Evolutionary conservation across 1,140 invertebrate genomes (phyloP).

Genomic region (Drosophila santomea): DNA sequence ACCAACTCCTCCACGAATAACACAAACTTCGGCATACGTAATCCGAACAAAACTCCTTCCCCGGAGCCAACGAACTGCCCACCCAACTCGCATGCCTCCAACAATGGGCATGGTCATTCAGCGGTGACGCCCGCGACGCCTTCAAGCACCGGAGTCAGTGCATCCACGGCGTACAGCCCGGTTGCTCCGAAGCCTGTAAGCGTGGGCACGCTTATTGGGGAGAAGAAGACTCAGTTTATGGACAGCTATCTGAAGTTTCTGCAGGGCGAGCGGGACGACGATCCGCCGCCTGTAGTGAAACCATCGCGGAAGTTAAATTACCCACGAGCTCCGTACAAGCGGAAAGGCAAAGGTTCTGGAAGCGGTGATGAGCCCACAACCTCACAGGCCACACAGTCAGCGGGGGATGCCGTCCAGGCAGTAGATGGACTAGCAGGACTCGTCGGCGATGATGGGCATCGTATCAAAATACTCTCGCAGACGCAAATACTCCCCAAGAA

Average conservation of each 20-base stretch:
- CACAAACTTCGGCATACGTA: constrained; percentile 80
- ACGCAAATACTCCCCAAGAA: constrained; percentile 84
- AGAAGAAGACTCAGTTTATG: constrained; percentile 91
- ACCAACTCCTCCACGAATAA: constrained; percentile 75
- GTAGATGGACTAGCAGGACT: constrained; percentile 43
- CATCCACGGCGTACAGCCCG: constrained; percentile 25
- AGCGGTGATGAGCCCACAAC: constrained; percentile 62
- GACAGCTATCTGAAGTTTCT: constrained; percentile 93
- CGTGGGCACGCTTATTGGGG: constrained; percentile 86
- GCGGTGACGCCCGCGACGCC: constrained; percentile 16
- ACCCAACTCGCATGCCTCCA: constrained; percentile 27
- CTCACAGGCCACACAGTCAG: constrained; percentile 57
- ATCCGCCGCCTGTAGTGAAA: constrained; percentile 88
- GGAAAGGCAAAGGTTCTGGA: constrained; percentile 51
- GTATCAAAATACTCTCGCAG: constrained; percentile 84
- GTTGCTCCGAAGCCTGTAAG: constrained; percentile 85
- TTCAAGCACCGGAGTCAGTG: constrained; percentile 9
- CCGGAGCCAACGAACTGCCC: constrained; percentile 66
- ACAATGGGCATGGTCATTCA: constrained; percentile 57
- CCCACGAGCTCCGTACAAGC: constrained; percentile 68
- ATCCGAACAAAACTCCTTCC: constrained; percentile 76
- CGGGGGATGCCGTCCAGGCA: constrained; percentile 24
- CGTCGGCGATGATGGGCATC: constrained; percentile 80
- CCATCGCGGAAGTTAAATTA: constrained; percentile 79
- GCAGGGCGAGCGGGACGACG: constrained; percentile 91